Evolutionary conservation across 2,888 invertebrate genomes (phyloP).

Genomic region (Anthrax anthrax): DNA sequence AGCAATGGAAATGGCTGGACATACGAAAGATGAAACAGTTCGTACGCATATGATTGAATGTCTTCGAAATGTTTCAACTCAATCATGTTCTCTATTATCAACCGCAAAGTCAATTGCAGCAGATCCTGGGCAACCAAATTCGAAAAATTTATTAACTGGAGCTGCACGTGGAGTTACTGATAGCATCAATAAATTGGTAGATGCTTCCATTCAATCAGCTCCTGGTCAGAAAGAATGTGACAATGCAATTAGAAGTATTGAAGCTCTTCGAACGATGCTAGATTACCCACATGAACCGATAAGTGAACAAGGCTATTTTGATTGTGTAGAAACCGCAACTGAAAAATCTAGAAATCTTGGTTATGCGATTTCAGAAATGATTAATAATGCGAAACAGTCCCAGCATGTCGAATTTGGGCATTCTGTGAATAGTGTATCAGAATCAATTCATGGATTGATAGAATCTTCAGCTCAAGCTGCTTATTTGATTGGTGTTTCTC

Average conservation of each 20-base stretch:
- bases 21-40: conserved; percentile 59
- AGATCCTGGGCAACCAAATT: conserved; percentile 79
- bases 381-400: conserved; percentile 75
- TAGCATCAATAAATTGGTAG: conserved; percentile 77
- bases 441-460: conserved; percentile 78
- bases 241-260: conserved; percentile 84
- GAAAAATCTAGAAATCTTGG: conserved; percentile 73
- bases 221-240: conserved; percentile 96
- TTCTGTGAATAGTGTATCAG: conserved; percentile 68
- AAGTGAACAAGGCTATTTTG: conserved; percentile 79
- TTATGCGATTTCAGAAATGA: conserved; percentile 90
- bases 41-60: conserved; percentile 73
- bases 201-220: conserved; percentile 59
- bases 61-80: conserved; percentile 73
- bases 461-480: conserved; percentile 92
- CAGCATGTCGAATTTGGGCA: conserved; percentile 75
- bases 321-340: conserved; percentile 81
- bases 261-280: conserved; percentile 67
- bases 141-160: conserved; percentile 74
- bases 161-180: conserved; percentile 86
- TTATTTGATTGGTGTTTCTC: conserved; percentile 86
- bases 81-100: conserved; percentile 69
- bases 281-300: conserved; percentile 79
- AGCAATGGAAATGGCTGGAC: conserved; percentile 75
- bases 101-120: conserved; percentile 82